Percentiles rank a stretch among this genome's conserved stretches.
Evolutionary conservation across 2,888 invertebrate species (phyloP).

Genomic region (Brachypterus glaber): DNA sequence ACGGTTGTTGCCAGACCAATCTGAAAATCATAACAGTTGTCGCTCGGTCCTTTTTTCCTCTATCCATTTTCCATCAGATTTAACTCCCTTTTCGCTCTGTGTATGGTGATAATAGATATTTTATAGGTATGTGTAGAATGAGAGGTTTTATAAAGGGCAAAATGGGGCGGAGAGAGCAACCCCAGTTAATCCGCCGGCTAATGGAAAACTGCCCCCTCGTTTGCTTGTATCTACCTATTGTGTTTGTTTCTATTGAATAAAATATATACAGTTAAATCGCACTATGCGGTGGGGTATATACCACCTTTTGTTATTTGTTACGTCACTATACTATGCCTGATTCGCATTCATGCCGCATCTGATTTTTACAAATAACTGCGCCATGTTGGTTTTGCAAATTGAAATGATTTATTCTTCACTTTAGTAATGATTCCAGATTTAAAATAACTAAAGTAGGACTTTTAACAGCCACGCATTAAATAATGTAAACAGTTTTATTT

Average conservation of each 20-base stretch:
- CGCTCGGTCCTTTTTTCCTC: conserved; percentile 20
- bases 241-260: conserved; percentile 39
- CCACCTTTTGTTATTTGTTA: too few relatives aligned
- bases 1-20: conserved; percentile 15
- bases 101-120: conserved; percentile 24
- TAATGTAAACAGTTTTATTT: too few relatives aligned
- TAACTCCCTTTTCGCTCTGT: conserved; percentile 20
- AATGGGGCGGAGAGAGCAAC: conserved; percentile 20
- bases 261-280: conserved; percentile 40
- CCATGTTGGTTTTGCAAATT: too few relatives aligned
- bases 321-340: too few relatives aligned
- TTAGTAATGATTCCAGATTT: too few relatives aligned
- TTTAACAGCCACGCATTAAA: too few relatives aligned
- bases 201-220: conserved; percentile 35
- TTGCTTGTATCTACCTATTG: conserved; percentile 35
- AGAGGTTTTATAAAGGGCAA: too few relatives aligned
- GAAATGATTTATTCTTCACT: too few relatives aligned
- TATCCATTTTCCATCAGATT: conserved; percentile 17
- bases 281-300: too few relatives aligned
- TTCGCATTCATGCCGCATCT: too few relatives aligned
- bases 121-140: conserved; percentile 25
- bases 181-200: conserved; percentile 34
- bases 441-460: too few relatives aligned
- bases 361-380: too few relatives aligned
- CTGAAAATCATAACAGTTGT: conserved; percentile 20